Evolutionary conservation across 2,797 vertebrate genomes (phyloP).

Genomic region (Tapera naevia): DNA sequence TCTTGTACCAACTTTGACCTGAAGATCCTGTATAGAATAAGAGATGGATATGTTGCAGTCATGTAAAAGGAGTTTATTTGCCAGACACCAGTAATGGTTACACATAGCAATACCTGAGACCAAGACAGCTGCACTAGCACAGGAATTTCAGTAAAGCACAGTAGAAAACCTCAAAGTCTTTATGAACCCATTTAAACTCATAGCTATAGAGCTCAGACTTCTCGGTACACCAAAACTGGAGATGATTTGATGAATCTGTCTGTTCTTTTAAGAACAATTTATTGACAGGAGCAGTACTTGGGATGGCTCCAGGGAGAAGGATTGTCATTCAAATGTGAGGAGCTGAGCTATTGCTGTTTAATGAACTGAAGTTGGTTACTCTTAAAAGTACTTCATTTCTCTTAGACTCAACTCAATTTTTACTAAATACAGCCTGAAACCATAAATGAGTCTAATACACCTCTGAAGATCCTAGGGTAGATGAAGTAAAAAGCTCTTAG

Average conservation of each 20-base stretch:
- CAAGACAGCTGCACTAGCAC: not conserved
- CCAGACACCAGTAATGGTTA: not conserved
- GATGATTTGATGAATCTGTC: not conserved
- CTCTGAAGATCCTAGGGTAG: not conserved
- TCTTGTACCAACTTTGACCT: not conserved
- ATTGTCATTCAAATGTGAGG: not conserved
- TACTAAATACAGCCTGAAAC: not conserved
- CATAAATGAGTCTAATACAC: not conserved
- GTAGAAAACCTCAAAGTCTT: not conserved
- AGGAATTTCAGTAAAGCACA: not conserved
- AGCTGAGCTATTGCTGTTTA: not conserved
- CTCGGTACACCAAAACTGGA: not conserved
- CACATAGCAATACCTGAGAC: not conserved
- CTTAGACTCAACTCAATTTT: conserved; percentile 17
- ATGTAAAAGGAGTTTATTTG: not conserved
- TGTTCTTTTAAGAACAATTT: not conserved
- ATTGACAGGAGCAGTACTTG: not conserved
- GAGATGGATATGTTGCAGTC: not conserved
- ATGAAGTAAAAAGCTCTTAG: conserved; percentile 12
- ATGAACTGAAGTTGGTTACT: not conserved
- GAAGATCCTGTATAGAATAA: not conserved
- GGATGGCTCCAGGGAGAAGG: not conserved
- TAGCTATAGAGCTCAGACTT: not conserved
- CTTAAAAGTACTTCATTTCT: not conserved
- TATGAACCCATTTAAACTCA: not conserved